Evolutionary conservation across 2,113 vertebrate genomes (phyloP).

Genomic region (Arothron firmamentum): DNA sequence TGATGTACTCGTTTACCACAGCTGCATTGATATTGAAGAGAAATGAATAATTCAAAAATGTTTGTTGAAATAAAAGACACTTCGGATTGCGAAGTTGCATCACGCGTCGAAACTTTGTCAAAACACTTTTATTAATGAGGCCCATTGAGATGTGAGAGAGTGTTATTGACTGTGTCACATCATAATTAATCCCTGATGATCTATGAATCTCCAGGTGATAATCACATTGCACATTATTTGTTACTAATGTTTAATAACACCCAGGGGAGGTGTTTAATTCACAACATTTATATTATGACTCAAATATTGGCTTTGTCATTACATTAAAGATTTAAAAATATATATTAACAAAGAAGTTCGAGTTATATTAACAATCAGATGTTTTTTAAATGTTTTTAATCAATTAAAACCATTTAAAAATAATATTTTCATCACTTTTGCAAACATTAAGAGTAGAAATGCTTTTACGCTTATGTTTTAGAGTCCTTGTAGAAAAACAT

Average conservation of each 20-base stretch:
- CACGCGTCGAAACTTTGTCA: constrained; percentile 35
- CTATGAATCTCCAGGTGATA: constrained; percentile 19
- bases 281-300: background rate
- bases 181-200: constrained; percentile 63
- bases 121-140: constrained; percentile 62
- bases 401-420: too few relatives aligned
- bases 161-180: constrained; percentile 55
- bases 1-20: too few relatives aligned
- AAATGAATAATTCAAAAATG: constrained; percentile 30
- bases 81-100: constrained; percentile 35
- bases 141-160: constrained; percentile 46
- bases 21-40: too few relatives aligned
- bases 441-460: too few relatives aligned
- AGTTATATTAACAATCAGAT: background rate
- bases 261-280: constrained; percentile 4
- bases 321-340: background rate
- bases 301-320: background rate
- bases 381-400: background rate
- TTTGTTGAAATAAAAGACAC: constrained; percentile 22
- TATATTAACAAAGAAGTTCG: background rate
- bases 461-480: background rate
- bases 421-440: too few relatives aligned
- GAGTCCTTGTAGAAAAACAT: background rate
- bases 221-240: constrained; percentile 27
- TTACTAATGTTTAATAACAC: constrained; percentile 36